phyloP scores from a whole-genome alignment of 2,797 vertebrate species.

The Remorina albescens region DNA sequence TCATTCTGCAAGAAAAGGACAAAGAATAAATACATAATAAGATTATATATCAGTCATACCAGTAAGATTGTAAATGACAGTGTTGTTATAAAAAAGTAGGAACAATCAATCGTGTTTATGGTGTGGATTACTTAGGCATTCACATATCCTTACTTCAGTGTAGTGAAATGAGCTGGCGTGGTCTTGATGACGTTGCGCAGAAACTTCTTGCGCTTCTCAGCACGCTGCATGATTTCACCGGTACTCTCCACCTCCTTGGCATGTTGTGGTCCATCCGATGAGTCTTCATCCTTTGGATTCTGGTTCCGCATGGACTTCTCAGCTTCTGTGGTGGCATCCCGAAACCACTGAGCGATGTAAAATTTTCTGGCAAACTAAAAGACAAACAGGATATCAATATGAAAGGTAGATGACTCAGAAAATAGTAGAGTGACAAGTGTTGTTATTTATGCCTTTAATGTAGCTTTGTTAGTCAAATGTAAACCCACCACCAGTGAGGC shows the following conservation, averaged over 20 bases:
- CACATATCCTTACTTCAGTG: slow-evolving; percentile 87
- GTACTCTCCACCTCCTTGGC: slow-evolving; percentile 95
- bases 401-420: not conserved
- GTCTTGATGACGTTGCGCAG: slow-evolving; percentile 94
- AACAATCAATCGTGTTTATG: not conserved
- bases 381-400: slow-evolving; percentile 6
- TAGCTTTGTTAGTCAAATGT: slow-evolving; percentile 11
- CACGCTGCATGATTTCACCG: slow-evolving; percentile 95
- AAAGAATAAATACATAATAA: slow-evolving; percentile 7
- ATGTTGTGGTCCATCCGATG: slow-evolving; percentile 93
- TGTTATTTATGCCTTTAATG: not conserved
- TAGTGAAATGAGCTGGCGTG: slow-evolving; percentile 91
- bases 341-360: slow-evolving; percentile 97
- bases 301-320: slow-evolving; percentile 97
- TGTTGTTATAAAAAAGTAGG: not conserved
- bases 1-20: slow-evolving; percentile 85
- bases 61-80: not conserved
- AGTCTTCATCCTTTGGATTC: slow-evolving; percentile 92
- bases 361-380: slow-evolving; percentile 96
- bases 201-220: slow-evolving; percentile 95
- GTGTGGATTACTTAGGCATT: not conserved
- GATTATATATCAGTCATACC: not conserved
- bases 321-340: slow-evolving; percentile 95
- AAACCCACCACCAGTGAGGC: slow-evolving; percentile 92
- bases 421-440: not conserved